These are phyloP conservation scores for Gorilla gorilla DNA, from an alignment of 2,113 vertebrate species.

Conservation along the genomic window DNA sequence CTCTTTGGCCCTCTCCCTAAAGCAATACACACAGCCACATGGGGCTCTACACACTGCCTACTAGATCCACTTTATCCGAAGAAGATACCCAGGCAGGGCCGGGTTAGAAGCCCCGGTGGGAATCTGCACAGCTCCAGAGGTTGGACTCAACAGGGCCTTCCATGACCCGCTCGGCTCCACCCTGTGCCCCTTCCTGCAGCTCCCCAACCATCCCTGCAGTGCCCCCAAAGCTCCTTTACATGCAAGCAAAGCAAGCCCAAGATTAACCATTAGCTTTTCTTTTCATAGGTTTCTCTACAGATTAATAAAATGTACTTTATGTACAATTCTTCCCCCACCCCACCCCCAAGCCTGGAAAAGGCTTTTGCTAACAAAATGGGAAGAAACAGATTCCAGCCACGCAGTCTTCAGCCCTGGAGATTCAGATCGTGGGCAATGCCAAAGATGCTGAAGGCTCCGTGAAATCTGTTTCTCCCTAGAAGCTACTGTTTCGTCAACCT, in stretches of 20 bases:
- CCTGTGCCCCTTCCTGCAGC: background rate
- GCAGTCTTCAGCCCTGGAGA: background rate
- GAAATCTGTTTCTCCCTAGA: background rate
- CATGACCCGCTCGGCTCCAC: fast-evolving
- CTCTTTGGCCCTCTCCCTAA: background rate
- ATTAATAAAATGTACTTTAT: slow-evolving; percentile 79
- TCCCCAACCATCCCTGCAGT: background rate
- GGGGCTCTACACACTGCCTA: background rate
- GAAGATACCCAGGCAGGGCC: background rate
- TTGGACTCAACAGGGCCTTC: background rate
- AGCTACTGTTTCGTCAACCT: slow-evolving; percentile 8
- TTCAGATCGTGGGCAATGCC: background rate
- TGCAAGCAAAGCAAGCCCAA: slow-evolving; percentile 82
- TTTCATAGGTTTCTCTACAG: slow-evolving; percentile 76
- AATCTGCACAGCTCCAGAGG: background rate
- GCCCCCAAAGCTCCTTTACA: slow-evolving; percentile 65
- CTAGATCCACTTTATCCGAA: background rate
- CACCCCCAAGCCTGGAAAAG: slow-evolving; percentile 45
- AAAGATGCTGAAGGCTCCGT: background rate
- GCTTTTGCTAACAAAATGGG: slow-evolving; percentile 54
- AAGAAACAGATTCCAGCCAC: background rate
- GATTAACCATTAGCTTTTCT: slow-evolving; percentile 69
- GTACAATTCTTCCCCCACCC: slow-evolving; percentile 73
- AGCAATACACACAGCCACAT: background rate
- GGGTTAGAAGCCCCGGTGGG: background rate